These are phyloP conservation scores for Apantesis nais DNA, from an alignment of 2,888 invertebrate species.

Conservation along the genomic window DNA sequence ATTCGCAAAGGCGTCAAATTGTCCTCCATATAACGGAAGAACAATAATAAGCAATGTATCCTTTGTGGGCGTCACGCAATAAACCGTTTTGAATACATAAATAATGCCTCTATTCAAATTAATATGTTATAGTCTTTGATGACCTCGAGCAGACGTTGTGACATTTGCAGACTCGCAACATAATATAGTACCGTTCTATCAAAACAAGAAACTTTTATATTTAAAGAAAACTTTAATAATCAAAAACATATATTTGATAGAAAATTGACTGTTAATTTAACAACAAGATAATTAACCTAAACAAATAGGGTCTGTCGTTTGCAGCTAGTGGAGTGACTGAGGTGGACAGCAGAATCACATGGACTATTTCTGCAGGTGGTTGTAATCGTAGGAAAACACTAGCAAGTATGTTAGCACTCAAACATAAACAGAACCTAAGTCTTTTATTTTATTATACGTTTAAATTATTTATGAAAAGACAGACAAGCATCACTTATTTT, in stretches of 20 bases:
- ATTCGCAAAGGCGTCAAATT: neutral
- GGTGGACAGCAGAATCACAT: neutral
- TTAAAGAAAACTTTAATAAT: conserved; percentile 12
- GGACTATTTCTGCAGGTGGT: neutral
- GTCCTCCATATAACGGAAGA: conserved; percentile 41
- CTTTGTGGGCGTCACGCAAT: conserved; percentile 61
- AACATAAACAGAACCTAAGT: neutral
- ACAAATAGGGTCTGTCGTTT: neutral
- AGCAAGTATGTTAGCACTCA: neutral
- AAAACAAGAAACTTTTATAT: conserved; percentile 23
- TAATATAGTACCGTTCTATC: conserved; percentile 14
- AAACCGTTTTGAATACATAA: conserved; percentile 64
- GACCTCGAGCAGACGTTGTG: conserved; percentile 54
- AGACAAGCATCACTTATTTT: neutral
- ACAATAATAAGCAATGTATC: conserved; percentile 53
- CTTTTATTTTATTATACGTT: neutral
- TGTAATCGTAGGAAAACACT: neutral
- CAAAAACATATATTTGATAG: neutral
- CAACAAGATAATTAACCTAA: neutral
- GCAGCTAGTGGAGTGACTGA: neutral
- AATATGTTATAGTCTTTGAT: conserved; percentile 58
- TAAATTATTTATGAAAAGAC: neutral
- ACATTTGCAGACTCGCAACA: conserved; percentile 39
- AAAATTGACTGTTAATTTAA: neutral
- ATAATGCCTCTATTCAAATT: conserved; percentile 62